Evolutionary conservation across 2,888 invertebrate genomes (phyloP).

Genomic region (Latrodectus hesperus): DNA sequence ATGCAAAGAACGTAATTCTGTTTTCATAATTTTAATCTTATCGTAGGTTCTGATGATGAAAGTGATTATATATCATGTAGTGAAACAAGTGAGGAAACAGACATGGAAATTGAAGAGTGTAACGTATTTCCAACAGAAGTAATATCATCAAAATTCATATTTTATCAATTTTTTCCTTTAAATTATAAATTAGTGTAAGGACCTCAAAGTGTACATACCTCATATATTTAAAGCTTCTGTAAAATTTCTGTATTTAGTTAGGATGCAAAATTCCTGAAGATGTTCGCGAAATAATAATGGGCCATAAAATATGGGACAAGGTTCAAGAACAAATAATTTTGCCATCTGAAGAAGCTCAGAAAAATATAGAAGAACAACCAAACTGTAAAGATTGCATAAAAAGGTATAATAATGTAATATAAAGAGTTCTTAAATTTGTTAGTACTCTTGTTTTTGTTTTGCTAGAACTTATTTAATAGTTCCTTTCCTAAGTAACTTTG

Average conservation of each 20-base stretch:
- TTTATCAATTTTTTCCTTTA: not conserved
- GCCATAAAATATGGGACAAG: slow-evolving; percentile 80
- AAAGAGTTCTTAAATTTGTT: not conserved
- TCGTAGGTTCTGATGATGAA: slow-evolving; percentile 72
- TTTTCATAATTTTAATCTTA: no score
- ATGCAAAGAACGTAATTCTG: no score
- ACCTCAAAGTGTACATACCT: not conserved
- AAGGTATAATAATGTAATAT: slow-evolving; percentile 58
- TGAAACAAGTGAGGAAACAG: slow-evolving; percentile 73
- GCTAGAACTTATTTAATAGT: no score
- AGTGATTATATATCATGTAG: slow-evolving; percentile 74
- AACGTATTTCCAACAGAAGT: slow-evolving; percentile 57
- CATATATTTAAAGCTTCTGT: not conserved
- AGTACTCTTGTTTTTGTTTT: no score
- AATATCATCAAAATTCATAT: not conserved
- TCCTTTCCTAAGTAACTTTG: no score
- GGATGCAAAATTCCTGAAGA: slow-evolving; percentile 75
- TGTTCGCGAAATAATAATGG: slow-evolving; percentile 80
- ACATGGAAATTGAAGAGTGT: slow-evolving; percentile 70
- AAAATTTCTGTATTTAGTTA: slow-evolving; percentile 21
- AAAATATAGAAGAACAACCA: slow-evolving; percentile 31
- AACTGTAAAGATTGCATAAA: slow-evolving; percentile 55
- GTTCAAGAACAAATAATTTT: slow-evolving; percentile 76
- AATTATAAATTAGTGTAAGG: no score
- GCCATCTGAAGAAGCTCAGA: slow-evolving; percentile 34